Conservation (phyloP, 2,113 vertebrate genomes). For the Seriola rivoliana region DNA sequence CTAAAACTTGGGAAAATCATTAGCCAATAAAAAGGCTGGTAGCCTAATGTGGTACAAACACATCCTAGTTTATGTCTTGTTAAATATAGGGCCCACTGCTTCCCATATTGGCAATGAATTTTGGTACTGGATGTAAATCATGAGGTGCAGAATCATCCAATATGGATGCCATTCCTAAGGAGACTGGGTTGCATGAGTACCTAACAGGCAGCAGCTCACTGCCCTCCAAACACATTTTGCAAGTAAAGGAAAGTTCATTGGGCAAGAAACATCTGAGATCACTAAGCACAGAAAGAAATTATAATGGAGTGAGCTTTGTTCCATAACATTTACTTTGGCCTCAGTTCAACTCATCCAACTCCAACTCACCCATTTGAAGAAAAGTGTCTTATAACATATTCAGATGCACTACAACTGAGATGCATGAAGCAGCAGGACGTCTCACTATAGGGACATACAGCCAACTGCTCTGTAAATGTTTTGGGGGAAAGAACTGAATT, state of each 20-base stretch:
- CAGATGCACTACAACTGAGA: neutral
- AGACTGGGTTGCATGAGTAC: neutral
- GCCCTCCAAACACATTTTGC: neutral
- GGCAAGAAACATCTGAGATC: conserved; percentile 10
- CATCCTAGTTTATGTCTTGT: neutral
- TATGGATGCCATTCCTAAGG: neutral
- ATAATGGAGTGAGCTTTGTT: conserved; percentile 6
- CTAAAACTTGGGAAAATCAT: no score
- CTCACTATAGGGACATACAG: neutral
- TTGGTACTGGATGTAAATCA: neutral
- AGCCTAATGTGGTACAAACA: neutral
- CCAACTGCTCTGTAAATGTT: neutral
- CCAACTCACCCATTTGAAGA: no score
- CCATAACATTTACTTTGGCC: neutral
- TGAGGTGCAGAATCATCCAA: neutral
- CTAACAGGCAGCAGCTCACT: neutral
- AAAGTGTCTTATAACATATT: neutral
- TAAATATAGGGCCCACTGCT: neutral
- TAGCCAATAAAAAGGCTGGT: neutral
- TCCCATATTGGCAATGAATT: neutral
- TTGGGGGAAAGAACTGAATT: neutral
- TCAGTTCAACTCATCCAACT: conserved; percentile 11
- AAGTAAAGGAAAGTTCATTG: neutral
- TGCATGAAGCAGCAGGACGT: neutral
- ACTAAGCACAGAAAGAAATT: conserved; percentile 9